Evolutionary conservation across 1,140 invertebrate species (phyloP).

Genomic region (Drosophila pallidifrons): DNA sequence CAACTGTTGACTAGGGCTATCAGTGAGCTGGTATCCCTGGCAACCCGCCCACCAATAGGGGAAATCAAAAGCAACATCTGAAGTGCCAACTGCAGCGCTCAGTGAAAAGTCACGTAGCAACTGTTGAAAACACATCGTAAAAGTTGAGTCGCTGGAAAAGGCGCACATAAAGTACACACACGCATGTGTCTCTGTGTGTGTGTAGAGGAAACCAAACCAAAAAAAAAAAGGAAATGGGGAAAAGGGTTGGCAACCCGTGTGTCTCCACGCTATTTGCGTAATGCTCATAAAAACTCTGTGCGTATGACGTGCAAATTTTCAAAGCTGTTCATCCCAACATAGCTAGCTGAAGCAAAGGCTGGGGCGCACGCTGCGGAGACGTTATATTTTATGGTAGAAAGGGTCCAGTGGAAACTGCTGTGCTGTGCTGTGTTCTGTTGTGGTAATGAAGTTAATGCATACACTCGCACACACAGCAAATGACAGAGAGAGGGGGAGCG

Average conservation of each 20-base stretch:
- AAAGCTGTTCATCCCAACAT: slow-evolving; percentile 61
- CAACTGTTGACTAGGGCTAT: slow-evolving; percentile 77
- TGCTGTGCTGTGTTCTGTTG: slow-evolving; percentile 43
- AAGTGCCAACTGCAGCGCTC: slow-evolving; percentile 63
- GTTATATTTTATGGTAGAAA: slow-evolving; percentile 69
- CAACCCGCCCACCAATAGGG: too few relatives aligned
- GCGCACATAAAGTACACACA: slow-evolving; percentile 53
- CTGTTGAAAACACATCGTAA: slow-evolving; percentile 81
- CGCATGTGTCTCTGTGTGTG: background rate
- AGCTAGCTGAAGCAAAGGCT: background rate
- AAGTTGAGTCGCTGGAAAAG: slow-evolving; percentile 67
- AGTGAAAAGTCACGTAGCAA: slow-evolving; percentile 79
- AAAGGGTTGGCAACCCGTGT: slow-evolving; percentile 57
- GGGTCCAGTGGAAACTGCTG: slow-evolving; percentile 58
- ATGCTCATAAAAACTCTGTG: slow-evolving; percentile 63
- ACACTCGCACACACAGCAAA: slow-evolving; percentile 40
- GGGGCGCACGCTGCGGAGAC: background rate
- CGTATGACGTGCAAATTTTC: slow-evolving; percentile 80
- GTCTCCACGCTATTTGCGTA: slow-evolving; percentile 34
- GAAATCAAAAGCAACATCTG: slow-evolving; percentile 57
- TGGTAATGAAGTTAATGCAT: slow-evolving; percentile 78
- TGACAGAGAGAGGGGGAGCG: background rate
- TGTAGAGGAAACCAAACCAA: too few relatives aligned
- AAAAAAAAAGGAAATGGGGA: slow-evolving; percentile 4
- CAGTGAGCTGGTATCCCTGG: slow-evolving; percentile 23